Evolutionary conservation across 2,797 vertebrate species (phyloP).

Genomic region (Macropodus opercularis): DNA sequence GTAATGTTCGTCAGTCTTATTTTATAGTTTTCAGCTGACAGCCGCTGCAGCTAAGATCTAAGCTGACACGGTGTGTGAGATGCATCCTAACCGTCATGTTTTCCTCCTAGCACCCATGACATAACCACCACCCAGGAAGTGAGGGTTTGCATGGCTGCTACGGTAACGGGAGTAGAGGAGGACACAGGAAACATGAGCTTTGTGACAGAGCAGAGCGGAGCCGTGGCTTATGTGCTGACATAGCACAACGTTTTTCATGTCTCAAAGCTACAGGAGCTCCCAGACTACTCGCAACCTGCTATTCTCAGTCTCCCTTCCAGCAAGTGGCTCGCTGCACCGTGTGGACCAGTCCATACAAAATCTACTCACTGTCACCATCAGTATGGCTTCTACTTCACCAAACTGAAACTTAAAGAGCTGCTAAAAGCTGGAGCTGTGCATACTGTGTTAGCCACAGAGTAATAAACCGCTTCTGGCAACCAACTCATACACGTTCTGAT

Average conservation of each 20-base stretch:
- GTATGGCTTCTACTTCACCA: background rate
- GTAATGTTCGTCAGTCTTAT: background rate
- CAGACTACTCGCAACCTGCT: slow-evolving; percentile 14
- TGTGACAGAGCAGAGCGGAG: slow-evolving; percentile 43
- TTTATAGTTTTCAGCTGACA: slow-evolving; percentile 10
- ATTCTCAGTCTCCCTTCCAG: background rate
- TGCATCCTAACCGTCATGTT: slow-evolving; percentile 38
- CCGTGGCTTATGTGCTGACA: slow-evolving; percentile 56
- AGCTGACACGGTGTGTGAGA: slow-evolving; percentile 1
- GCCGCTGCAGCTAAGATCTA: slow-evolving; percentile 6
- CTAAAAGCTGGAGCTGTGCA: background rate
- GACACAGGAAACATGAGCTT: slow-evolving; percentile 74
- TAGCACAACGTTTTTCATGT: slow-evolving; percentile 70
- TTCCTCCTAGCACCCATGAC: slow-evolving; percentile 50
- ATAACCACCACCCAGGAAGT: slow-evolving; percentile 69
- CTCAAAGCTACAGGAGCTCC: slow-evolving; percentile 33
- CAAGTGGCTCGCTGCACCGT: background rate
- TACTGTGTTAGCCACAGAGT: slow-evolving; percentile 2
- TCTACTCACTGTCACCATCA: background rate
- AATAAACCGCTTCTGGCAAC: slow-evolving; percentile 1
- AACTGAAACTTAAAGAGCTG: no score
- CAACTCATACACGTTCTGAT: background rate
- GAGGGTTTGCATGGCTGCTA: slow-evolving; percentile 69
- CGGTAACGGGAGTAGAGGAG: slow-evolving; percentile 67
- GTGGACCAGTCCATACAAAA: background rate